Base-by-base conservation (phyloP, 2,888 invertebrate genomes). In the Lithophane semibrunnea region DNA sequence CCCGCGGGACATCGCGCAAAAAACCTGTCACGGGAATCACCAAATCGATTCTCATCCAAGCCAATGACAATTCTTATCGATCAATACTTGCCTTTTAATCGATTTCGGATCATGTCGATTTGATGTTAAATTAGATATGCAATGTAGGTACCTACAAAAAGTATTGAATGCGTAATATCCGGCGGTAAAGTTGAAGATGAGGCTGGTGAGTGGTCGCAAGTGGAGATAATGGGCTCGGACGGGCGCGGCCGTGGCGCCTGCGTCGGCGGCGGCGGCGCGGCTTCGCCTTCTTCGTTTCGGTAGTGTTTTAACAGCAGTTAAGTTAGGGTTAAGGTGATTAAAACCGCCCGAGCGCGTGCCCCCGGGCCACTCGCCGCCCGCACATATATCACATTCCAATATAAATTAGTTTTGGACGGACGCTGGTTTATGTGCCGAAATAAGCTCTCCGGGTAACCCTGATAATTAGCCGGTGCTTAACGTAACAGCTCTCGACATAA, bases 361-460 rank as follows among this genome's bases (percentile, higher is more conserved):
- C 91, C 90, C 86, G 88, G 89, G 95, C 93, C 91, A 79, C 84
- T 84, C 86, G 87, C 90, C 91, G 92, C 91, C 92, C 93, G 92
- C 91, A 93, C 94, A 94, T 96, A 95, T 94, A 96, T 96, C 96
- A 96, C 96, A 96, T 96, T 96, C 96, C 96, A 93, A 95, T 96
- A 95, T 95, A 96, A 96, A 96, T 96, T 96, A 95, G 95, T 96
- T 96, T 96, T 94, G 90, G 93, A 90, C 91, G 90, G 92, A 90
- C 90, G 91, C 91, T 90, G 89, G 92, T 92, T 93, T 94, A 92
- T 93, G 93, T 94, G 95, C 94, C 95, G 94, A 95, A 95, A 95
- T 94, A 93, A 93, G 90, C 92, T 92, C 88, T 87, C 87, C 87
- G 89, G 89, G 86, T 92, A 90, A 90, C 91, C 89, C 91, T 88